These are phyloP conservation scores for Cryptoblepharus egeriae DNA, from an alignment of 2,797 vertebrate genomes.

Conservation along the genomic window DNA sequence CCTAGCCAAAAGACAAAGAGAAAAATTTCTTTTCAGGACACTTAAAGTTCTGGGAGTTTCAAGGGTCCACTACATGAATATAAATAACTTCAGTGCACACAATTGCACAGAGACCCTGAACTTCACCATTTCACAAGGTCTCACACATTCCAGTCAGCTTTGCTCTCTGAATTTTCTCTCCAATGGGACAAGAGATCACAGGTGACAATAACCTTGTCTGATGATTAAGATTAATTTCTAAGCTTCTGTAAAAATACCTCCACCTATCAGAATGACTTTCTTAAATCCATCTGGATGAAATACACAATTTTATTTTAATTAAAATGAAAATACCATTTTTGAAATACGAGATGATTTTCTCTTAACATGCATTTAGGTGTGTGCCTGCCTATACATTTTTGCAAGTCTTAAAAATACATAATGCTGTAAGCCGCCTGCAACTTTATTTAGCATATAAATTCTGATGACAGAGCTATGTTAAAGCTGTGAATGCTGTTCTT, in stretches of 20 bases:
- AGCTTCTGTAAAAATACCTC: background rate
- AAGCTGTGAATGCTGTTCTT: background rate
- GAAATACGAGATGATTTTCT: background rate
- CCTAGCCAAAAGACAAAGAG: no score
- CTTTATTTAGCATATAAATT: conserved; percentile 20
- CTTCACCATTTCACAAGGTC: conserved; percentile 5
- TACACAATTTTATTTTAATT: conserved; percentile 4
- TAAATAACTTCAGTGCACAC: no score
- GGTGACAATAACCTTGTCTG: background rate
- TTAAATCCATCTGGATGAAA: background rate
- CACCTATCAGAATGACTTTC: background rate
- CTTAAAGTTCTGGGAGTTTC: no score
- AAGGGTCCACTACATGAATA: no score
- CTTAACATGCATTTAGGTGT: background rate
- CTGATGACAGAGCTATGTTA: background rate
- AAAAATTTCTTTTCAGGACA: no score
- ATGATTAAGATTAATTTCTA: conserved; percentile 17
- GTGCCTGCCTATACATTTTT: background rate
- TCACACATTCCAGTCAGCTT: background rate
- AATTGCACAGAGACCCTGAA: no score
- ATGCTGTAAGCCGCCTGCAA: background rate
- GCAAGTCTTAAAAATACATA: background rate
- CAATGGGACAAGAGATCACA: conserved; percentile 32
- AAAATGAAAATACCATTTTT: conserved; percentile 9
- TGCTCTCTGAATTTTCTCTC: background rate